Evolutionary conservation across 2,113 vertebrate genomes (phyloP), one percentile per base, ranked within the genome.

Genomic region (Catharus fuscescens): DNA sequence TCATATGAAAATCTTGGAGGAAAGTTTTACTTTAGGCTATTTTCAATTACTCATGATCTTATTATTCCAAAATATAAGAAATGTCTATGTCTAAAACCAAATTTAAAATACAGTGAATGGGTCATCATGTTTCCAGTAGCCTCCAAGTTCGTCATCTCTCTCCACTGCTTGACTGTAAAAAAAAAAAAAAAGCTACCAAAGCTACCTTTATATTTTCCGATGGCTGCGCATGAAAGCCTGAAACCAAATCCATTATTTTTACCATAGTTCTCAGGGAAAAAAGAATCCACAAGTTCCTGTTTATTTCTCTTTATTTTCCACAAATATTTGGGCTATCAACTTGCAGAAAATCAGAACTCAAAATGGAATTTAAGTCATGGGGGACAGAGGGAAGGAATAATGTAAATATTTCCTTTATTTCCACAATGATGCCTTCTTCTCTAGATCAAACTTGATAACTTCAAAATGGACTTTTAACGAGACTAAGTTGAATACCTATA

Each of bases 91-190:
- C 11, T 62, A n/a, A 73, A 74, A 61, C 12, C 4, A 53, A 86
- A 65, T 40, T 12, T 7, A n/a, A 64, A 64, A 59, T 44, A 14
- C 10, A 44, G 1, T 19, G 8, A 70, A 26, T 0, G 0, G 3
- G 3, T 74, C 18, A 23, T 70, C 25, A 52, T 34, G 4, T 44
- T 29, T 85, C 24, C 29, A 74, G 10, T 28, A 76, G 9, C 18
- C 14, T 71, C 38, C 7, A 59, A 59, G 12, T 87, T 40, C 31
- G 25, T 84, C 13, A 40, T 40, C 12, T 7, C 5, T 80, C 32
- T 81, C 44, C 70, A 62, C 3, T 24, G 5, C 11, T 10, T 36
- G 53, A 60, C 13, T 31, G 5, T 34, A 34, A 53, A 90, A 64
- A 47, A 47, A 47, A 18, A 67, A 34, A 2, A 1, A 45, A 45